Evolutionary conservation across 2,797 vertebrate genomes (phyloP).

Genomic region (Hapalemur alaotrensis): DNA sequence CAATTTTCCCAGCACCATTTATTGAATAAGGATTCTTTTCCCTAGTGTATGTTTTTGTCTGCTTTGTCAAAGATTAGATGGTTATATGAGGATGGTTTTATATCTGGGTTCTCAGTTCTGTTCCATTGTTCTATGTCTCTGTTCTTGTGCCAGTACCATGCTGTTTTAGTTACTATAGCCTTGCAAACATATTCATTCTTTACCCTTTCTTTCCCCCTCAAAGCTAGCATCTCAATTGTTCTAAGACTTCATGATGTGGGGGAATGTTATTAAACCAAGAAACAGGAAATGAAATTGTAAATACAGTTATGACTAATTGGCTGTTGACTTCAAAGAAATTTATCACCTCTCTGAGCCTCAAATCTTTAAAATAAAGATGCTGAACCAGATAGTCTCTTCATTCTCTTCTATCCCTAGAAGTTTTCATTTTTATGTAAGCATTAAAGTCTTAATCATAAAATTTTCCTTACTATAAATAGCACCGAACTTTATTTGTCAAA

Average conservation of each 20-base stretch:
- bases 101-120: too few relatives aligned
- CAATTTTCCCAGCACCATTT: too few relatives aligned
- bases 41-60: too few relatives aligned
- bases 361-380: not conserved
- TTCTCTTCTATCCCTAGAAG: not conserved
- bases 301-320: not conserved
- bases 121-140: too few relatives aligned
- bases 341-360: not conserved
- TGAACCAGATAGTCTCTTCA: not conserved
- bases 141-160: too few relatives aligned
- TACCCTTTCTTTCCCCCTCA: not conserved
- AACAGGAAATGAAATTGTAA: not conserved
- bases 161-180: too few relatives aligned
- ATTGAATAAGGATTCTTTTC: too few relatives aligned
- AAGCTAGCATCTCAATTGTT: not conserved
- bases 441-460: not conserved
- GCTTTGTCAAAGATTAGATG: too few relatives aligned
- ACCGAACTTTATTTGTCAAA: not conserved
- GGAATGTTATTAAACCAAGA: not conserved
- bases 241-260: not conserved
- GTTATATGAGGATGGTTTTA: too few relatives aligned
- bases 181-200: too few relatives aligned
- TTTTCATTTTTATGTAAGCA: not conserved
- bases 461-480: not conserved
- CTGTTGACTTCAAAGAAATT: not conserved